Percentiles rank a stretch among this genome's conserved stretches.
These are phyloP conservation scores for Lepidurus apus DNA, from an alignment of 1,140 invertebrate species.

Conservation along the genomic window DNA sequence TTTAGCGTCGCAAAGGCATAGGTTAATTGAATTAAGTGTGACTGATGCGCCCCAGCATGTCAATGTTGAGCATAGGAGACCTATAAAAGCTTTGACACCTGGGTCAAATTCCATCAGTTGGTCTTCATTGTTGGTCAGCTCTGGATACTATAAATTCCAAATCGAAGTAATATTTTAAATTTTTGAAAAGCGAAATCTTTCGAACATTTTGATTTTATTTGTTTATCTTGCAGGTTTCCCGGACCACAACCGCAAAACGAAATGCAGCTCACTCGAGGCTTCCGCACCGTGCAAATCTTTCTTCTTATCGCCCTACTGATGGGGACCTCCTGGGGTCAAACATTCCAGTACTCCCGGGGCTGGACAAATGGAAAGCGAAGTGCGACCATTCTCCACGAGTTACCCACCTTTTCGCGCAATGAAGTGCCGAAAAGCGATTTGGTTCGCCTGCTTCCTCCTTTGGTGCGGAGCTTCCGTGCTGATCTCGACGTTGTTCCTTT, in stretches of 20 bases:
- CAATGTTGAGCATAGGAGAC: background rate
- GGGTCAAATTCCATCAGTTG: background rate
- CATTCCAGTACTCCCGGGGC: conserved; percentile 11
- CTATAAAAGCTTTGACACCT: background rate
- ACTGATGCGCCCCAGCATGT: background rate
- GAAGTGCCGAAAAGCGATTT: background rate
- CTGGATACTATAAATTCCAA: background rate
- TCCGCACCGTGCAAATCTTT: background rate
- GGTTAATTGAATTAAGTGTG: background rate
- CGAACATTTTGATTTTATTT: no score
- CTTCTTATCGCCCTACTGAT: background rate
- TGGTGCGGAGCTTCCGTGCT: background rate
- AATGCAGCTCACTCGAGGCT: background rate
- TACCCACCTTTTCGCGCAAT: background rate
- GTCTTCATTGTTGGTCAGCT: background rate
- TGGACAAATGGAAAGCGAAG: background rate
- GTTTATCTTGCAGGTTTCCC: no score
- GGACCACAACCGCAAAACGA: no score
- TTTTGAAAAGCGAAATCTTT: background rate
- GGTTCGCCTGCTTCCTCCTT: background rate
- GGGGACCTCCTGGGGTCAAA: background rate
- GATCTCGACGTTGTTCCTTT: background rate
- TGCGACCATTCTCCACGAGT: background rate
- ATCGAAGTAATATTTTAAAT: background rate
- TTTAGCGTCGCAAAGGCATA: background rate